phyloP scores from a whole-genome alignment of 2,888 invertebrate genomes.

The Falcaria lacertinaria region DNA sequence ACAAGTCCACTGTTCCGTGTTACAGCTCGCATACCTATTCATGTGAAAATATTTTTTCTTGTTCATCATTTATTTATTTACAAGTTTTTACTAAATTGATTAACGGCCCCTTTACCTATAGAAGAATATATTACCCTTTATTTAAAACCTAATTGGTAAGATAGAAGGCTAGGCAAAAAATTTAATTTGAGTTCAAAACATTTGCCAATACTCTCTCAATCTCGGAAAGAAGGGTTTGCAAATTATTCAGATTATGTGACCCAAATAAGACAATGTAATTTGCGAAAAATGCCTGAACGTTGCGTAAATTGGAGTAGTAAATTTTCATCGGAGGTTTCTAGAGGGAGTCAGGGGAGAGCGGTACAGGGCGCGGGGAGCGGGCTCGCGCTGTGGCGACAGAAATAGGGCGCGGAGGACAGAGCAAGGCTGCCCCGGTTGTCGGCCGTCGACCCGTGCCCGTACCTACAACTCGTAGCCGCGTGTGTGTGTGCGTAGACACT shows the following conservation, averaged over 20 bases:
- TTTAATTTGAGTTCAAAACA: too few relatives aligned
- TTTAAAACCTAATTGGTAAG: too few relatives aligned
- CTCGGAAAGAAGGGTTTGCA: too few relatives aligned
- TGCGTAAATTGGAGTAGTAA: constrained; percentile 35
- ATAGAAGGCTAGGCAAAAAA: too few relatives aligned
- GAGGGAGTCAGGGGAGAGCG: constrained; percentile 26
- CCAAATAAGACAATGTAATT: not conserved
- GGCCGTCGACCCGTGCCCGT: constrained; percentile 67
- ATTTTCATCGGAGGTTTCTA: constrained; percentile 56
- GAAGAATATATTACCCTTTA: too few relatives aligned
- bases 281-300: constrained; percentile 22
- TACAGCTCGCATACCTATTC: not conserved
- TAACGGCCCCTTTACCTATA: too few relatives aligned
- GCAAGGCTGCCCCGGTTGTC: constrained; percentile 77
- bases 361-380: constrained; percentile 32
- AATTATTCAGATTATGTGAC: not conserved
- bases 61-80: not conserved
- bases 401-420: constrained; percentile 79
- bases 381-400: constrained; percentile 65
- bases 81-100: too few relatives aligned
- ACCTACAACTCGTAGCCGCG: constrained; percentile 40
- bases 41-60: not conserved
- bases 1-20: not conserved
- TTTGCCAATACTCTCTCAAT: too few relatives aligned
- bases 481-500: constrained; percentile 36